A percentile compares a stretch with the other conserved stretches of the same genome.
phyloP scores from a whole-genome alignment of 2,888 invertebrate species.

The Pardosa pseudoannulata region DNA sequence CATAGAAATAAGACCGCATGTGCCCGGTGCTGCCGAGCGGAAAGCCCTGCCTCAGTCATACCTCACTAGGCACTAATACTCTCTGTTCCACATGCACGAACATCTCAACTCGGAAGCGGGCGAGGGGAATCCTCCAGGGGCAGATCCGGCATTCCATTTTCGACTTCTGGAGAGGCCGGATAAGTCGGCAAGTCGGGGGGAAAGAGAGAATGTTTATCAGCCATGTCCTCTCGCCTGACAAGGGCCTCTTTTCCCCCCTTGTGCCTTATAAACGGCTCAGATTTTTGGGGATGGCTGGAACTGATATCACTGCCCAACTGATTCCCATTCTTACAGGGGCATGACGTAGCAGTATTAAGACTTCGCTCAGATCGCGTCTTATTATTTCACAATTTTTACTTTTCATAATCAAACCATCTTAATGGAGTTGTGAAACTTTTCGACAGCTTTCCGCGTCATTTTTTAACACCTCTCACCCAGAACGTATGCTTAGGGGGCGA shows the following conservation, averaged over 20 bases:
- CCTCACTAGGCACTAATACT: constrained; percentile 10
- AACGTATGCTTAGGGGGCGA: no score
- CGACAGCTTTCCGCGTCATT: no score
- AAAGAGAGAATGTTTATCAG: not conserved
- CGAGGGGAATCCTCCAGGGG: not conserved
- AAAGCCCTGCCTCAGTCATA: not conserved
- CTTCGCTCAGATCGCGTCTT: no score
- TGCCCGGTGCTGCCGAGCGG: not conserved
- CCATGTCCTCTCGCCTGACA: constrained; percentile 7
- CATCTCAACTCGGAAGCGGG: not conserved
- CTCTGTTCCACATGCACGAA: constrained; percentile 8
- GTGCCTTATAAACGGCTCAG: not conserved
- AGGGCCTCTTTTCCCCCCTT: not conserved
- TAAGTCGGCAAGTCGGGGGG: not conserved
- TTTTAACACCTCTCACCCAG: no score
- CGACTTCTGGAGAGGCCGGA: not conserved
- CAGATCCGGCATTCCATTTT: constrained; percentile 1
- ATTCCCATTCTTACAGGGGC: no score
- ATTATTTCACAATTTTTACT: no score
- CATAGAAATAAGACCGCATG: not conserved
- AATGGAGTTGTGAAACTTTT: no score
- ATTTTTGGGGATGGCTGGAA: not conserved
- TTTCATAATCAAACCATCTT: no score
- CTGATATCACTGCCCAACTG: not conserved
- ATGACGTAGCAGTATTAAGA: no score